Evolutionary conservation across 2,797 vertebrate species (phyloP).

Genomic region (Paedocypris micromegethes): DNA sequence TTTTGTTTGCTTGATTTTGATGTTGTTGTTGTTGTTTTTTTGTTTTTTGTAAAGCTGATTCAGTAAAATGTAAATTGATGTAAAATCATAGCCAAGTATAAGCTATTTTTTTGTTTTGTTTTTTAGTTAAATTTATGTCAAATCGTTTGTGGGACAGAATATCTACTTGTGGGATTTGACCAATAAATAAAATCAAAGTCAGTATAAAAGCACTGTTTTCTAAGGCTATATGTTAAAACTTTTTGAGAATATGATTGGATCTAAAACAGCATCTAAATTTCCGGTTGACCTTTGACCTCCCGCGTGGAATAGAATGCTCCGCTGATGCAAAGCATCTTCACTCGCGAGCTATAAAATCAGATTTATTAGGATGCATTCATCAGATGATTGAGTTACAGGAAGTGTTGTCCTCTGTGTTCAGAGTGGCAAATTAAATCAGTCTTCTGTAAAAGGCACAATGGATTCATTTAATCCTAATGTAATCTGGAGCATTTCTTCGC

Average conservation of each 20-base stretch:
- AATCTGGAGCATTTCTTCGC: constrained; percentile 20
- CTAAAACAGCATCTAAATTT: constrained; percentile 20
- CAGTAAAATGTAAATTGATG: too few species aligned
- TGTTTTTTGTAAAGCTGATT: too few species aligned
- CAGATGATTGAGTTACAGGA: constrained; percentile 36
- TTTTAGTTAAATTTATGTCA: too few species aligned
- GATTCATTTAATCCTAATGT: constrained; percentile 25
- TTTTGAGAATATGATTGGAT: constrained; percentile 10
- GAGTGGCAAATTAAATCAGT: constrained; percentile 26
- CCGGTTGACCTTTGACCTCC: constrained; percentile 22
- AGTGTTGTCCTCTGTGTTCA: constrained; percentile 24
- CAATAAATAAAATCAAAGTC: background rate
- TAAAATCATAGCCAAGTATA: too few species aligned
- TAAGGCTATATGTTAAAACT: background rate
- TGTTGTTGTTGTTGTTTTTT: too few species aligned
- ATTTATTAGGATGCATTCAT: constrained; percentile 20
- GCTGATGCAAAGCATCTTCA: constrained; percentile 27
- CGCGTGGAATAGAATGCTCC: constrained; percentile 8
- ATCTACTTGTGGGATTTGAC: background rate
- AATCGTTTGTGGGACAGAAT: too few species aligned
- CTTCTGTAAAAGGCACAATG: constrained; percentile 16
- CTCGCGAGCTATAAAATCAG: constrained; percentile 10
- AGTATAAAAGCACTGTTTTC: background rate
- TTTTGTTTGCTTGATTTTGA: too few species aligned
- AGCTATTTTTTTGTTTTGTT: too few species aligned